These are phyloP conservation scores for Argopecten irradians DNA, from an alignment of 1,140 invertebrate species.

Conservation along the genomic window DNA sequence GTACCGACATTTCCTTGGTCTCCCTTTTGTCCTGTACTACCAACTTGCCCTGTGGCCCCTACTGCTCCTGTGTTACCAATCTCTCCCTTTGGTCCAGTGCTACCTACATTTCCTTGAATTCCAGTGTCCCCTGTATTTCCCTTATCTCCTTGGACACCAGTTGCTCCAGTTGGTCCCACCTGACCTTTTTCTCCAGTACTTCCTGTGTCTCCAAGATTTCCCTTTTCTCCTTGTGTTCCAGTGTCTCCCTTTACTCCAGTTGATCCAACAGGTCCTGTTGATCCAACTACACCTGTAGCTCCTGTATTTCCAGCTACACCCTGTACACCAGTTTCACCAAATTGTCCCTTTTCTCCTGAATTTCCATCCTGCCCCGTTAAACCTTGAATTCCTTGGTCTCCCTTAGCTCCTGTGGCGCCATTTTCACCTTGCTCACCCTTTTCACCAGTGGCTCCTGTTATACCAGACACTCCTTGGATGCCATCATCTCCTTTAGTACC, in stretches of 20 bases:
- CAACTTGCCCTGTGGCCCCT: neutral
- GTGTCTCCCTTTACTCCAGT: neutral
- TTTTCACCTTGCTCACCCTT: neutral
- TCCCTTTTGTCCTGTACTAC: neutral
- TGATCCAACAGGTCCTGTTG: neutral
- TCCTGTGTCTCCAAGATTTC: neutral
- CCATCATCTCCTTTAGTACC: constrained; percentile 26
- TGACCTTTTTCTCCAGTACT: neutral
- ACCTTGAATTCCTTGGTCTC: neutral
- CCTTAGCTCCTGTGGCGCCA: neutral
- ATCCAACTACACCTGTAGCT: neutral
- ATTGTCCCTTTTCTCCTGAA: neutral
- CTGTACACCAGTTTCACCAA: neutral
- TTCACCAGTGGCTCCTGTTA: neutral
- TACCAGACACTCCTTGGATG: neutral
- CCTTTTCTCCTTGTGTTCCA: neutral
- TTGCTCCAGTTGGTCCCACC: neutral
- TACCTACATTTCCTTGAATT: neutral
- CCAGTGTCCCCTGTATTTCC: neutral
- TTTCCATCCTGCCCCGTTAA: neutral
- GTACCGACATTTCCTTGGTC: neutral
- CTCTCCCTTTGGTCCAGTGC: neutral
- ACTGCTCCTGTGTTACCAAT: neutral
- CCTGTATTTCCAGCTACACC: neutral
- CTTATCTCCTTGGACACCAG: neutral